Evolutionary conservation across 1,140 invertebrate genomes (phyloP).

Genomic region (Macrobrachium rosenbergii): DNA sequence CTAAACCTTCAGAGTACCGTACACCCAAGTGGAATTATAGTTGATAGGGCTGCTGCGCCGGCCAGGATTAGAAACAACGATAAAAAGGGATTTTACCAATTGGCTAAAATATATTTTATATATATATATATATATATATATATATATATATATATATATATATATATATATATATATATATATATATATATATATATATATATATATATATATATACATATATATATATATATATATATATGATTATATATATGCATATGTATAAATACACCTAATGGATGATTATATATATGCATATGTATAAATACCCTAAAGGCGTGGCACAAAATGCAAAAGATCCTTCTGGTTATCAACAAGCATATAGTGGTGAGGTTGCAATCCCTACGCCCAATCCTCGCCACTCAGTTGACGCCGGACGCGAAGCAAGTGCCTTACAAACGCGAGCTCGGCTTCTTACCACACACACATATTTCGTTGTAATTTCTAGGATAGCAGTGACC

Average conservation of each 20-base stretch:
- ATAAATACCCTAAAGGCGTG: neutral
- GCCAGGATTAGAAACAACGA: no score
- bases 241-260: neutral
- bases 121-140: conserved; percentile 17
- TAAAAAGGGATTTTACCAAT: no score
- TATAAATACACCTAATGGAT: neutral
- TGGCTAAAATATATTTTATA: neutral
- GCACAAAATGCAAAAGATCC: no score
- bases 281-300: neutral
- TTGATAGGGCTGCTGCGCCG: no score
- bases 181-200: conserved; percentile 12
- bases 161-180: conserved; percentile 7
- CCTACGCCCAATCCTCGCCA: no score
- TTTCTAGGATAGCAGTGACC: neutral
- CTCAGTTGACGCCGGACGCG: no score
- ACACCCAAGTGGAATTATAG: no score
- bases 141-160: conserved; percentile 4
- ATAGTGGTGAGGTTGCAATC: no score
- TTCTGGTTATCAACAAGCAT: no score
- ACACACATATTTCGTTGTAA: neutral
- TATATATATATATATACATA: conserved; percentile 13
- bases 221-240: conserved; percentile 9
- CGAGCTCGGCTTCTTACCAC: no score
- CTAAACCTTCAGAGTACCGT: no score
- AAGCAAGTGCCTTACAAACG: no score